Base-by-base conservation (phyloP, 1,140 invertebrate species). In the Saccostrea cuccullata region DNA sequence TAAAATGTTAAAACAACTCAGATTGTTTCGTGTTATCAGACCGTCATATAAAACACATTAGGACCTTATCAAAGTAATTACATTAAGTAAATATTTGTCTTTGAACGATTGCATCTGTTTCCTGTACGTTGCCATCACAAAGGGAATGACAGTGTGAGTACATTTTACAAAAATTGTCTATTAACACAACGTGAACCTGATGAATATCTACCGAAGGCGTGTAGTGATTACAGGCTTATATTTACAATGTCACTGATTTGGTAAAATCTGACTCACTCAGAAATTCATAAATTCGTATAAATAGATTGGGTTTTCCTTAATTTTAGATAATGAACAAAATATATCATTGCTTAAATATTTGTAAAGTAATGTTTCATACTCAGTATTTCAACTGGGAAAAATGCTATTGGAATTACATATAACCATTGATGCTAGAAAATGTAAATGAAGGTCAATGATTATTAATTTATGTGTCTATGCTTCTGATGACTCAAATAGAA, bases 41-140 rank as follows among this genome's bases (percentile, higher is more conserved):
- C 58, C 20, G 58, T 64, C 58, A 64, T 64, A 64, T 17, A 47
- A 64, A 20, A 20, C 58, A 64, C 58, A 64, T 64, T 64, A 77
- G 11, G 30, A 11, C 30, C 23, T 77, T 77, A 77, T 77, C 23
- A 15, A 36, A 77, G 70, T 77, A 77, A 77, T 77, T 77, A 77
- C 70, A 77, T 30, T 77, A 36, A 3, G 30, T 40, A 77, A 77
- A 77, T 77, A 77, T 77, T 77, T 77, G 70, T 36, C 26, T 23
- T 12, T 4, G 70, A 15, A 26, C 26, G 70, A 64, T 64, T 64
- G n/a, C 47, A 47, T 47, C 47, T 47, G 47, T 17, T 64, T 64
- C 58, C 58, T 64, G 15, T 64, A 2, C 58, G 58, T n/a, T 17
- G 8, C 20, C 58, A 60, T 64, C 58, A 64, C 58, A n/a, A 64